Conservation (phyloP, 1,140 invertebrate species). For the Papilio dardanus region DNA sequence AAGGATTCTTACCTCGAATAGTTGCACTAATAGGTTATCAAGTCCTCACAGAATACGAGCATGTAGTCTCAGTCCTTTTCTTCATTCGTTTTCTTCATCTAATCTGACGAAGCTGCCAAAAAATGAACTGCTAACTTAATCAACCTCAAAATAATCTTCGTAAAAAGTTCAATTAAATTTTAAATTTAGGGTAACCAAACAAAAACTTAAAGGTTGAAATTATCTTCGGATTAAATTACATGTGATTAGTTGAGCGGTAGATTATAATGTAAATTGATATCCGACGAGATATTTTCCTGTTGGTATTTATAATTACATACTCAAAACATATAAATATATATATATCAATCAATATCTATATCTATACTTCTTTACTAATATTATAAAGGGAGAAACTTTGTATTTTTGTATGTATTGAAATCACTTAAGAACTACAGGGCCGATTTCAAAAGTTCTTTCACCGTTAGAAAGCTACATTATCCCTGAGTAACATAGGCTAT, state of each 20-base stretch:
- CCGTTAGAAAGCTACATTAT: no score
- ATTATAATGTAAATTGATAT: slow-evolving; percentile 17
- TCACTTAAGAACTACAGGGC: no score
- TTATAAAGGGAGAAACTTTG: no score
- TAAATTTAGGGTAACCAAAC: neutral
- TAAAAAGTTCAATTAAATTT: slow-evolving; percentile 28
- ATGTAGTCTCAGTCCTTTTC: neutral
- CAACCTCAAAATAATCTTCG: slow-evolving; percentile 21
- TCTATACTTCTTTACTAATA: no score
- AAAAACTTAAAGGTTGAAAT: slow-evolving; percentile 22
- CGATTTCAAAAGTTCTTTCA: no score
- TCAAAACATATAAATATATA: neutral
- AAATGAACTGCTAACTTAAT: neutral
- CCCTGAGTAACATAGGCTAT: no score
- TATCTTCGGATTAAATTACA: slow-evolving; percentile 7
- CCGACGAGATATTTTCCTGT: neutral
- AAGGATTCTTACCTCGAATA: neutral
- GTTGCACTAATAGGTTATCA: neutral
- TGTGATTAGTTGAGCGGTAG: neutral
- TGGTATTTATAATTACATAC: neutral
- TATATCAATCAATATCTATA: no score
- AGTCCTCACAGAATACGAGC: neutral
- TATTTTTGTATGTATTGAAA: no score
- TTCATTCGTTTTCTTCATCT: neutral
- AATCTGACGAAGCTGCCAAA: neutral